Evolutionary conservation across 2,888 invertebrate species (phyloP).

Genomic region (Onchidella celtica): DNA sequence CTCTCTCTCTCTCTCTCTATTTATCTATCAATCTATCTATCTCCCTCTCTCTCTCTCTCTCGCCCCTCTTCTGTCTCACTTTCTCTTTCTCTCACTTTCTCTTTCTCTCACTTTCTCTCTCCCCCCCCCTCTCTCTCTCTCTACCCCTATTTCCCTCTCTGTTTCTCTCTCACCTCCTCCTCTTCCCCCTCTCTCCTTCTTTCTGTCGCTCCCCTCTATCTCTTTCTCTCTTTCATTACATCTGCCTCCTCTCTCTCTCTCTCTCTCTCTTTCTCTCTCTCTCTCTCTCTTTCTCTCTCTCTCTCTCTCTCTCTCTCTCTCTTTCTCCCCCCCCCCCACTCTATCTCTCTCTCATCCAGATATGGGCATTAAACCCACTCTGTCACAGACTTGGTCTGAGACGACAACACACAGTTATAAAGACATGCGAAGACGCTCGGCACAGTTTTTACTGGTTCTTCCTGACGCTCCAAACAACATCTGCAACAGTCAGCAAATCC

Average conservation of each 20-base stretch:
- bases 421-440: too few species aligned
- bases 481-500: too few species aligned
- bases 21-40: too few species aligned
- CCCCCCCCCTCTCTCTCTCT: background rate
- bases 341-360: conserved; percentile 16
- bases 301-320: background rate
- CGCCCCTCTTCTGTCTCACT: too few species aligned
- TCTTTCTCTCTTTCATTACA: background rate
- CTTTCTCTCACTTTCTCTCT: background rate
- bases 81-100: background rate
- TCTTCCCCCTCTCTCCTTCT: background rate
- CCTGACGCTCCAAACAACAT: too few species aligned
- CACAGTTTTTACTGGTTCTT: too few species aligned
- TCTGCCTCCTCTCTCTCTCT: background rate
- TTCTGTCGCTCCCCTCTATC: background rate
- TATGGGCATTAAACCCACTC: too few species aligned
- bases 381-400: too few species aligned
- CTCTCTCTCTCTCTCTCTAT: background rate
- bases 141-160: background rate
- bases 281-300: background rate
- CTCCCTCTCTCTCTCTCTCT: background rate
- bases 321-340: background rate
- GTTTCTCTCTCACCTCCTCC: background rate
- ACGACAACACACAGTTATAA: too few species aligned
- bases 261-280: background rate